Conservation (phyloP, 2,888 invertebrate genomes). For the Netelia fuscicornis region DNA sequence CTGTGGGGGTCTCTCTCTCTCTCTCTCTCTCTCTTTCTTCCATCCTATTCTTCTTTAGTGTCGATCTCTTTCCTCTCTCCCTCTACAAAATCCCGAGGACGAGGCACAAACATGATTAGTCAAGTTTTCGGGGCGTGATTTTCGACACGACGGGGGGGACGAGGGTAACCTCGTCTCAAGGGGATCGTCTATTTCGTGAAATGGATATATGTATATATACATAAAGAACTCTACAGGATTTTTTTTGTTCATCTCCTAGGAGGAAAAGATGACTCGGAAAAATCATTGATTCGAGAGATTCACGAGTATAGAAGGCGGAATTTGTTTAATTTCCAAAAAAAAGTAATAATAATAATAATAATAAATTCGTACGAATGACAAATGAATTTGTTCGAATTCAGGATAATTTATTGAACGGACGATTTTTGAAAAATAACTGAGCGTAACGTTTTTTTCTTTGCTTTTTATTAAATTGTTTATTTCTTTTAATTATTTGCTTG, state of each 20-base stretch:
- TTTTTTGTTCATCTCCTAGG: not conserved
- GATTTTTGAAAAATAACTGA: too few species aligned
- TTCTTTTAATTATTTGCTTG: too few species aligned
- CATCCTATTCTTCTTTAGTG: constrained; percentile 1
- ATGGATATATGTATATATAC: constrained; percentile 10
- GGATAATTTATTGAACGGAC: too few species aligned
- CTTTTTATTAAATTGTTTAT: not conserved
- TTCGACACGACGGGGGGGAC: constrained; percentile 77
- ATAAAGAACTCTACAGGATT: not conserved
- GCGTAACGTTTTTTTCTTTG: not conserved
- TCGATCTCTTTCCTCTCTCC: constrained; percentile 60
- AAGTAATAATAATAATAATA: too few species aligned
- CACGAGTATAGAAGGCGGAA: not conserved
- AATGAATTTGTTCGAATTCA: not conserved
- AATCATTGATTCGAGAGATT: constrained; percentile 14
- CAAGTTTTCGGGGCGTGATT: constrained; percentile 76
- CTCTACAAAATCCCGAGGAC: constrained; percentile 30
- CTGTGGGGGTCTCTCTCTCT: constrained; percentile 33
- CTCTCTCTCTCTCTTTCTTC: not conserved
- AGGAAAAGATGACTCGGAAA: constrained; percentile 21
- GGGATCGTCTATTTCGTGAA: constrained; percentile 35
- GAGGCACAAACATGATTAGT: constrained; percentile 74
- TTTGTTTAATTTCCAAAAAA: not conserved
- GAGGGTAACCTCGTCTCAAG: constrained; percentile 42
- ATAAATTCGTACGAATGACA: not conserved